Percentiles rank a stretch among this genome's conserved stretches.
These are phyloP conservation scores for Carassius auratus DNA, from an alignment of 2,113 vertebrate genomes.

Conservation along the genomic window DNA sequence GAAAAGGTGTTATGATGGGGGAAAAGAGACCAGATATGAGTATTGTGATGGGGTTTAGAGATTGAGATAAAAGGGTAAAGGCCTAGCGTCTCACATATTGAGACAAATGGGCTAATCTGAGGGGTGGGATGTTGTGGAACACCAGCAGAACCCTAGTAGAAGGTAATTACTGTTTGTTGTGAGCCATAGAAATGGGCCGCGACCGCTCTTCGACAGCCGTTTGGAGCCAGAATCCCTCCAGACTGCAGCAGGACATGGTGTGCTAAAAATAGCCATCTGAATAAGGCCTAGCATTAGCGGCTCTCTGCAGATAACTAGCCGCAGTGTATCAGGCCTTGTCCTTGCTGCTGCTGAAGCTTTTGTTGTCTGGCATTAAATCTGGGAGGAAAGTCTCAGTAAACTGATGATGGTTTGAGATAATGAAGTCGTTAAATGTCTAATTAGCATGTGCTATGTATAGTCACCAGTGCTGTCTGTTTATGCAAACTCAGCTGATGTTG, in stretches of 20 bases:
- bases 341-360: slow-evolving; percentile 8
- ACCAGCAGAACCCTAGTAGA: background rate
- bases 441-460: slow-evolving; percentile 38
- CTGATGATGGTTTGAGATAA: slow-evolving; percentile 33
- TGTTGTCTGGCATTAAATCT: slow-evolving; percentile 38
- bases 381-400: background rate
- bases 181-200: slow-evolving; percentile 37
- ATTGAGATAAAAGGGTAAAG: slow-evolving; percentile 43
- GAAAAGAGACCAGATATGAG: slow-evolving; percentile 21
- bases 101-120: slow-evolving; percentile 50
- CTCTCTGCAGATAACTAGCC: slow-evolving; percentile 38
- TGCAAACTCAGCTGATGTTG: slow-evolving; percentile 22
- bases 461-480: slow-evolving; percentile 12
- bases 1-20: background rate
- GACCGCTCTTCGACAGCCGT: slow-evolving; percentile 43
- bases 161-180: slow-evolving; percentile 53
- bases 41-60: slow-evolving; percentile 31
- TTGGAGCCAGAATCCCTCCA: slow-evolving; percentile 51
- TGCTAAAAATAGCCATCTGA: slow-evolving; percentile 57
- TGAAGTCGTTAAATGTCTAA: slow-evolving; percentile 39
- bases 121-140: slow-evolving; percentile 16
- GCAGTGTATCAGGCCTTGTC: background rate
- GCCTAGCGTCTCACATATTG: slow-evolving; percentile 23
- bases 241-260: slow-evolving; percentile 43
- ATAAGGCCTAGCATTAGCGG: slow-evolving; percentile 42